phyloP scores from a whole-genome alignment of 2,888 invertebrate species.

The Conomelus anceps region DNA sequence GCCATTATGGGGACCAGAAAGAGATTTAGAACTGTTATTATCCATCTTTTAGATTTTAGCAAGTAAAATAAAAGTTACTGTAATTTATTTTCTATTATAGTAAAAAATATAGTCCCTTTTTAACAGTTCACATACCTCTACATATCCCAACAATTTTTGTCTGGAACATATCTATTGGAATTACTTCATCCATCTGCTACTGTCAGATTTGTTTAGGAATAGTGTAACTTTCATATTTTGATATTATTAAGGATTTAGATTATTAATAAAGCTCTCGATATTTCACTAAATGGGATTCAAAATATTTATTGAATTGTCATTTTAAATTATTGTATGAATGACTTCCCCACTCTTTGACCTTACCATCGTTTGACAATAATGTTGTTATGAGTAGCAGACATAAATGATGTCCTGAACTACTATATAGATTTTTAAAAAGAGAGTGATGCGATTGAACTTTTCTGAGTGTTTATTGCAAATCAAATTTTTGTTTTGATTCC shows the following conservation, averaged over 20 bases:
- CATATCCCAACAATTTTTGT: neutral
- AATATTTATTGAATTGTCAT: too few relatives aligned
- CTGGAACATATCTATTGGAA: neutral
- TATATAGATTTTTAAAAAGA: neutral
- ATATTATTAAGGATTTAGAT: neutral
- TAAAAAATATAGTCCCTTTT: neutral
- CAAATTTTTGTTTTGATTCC: neutral
- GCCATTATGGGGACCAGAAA: neutral
- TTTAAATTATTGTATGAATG: neutral
- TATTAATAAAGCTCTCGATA: neutral
- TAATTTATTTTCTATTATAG: neutral
- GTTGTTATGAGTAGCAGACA: neutral
- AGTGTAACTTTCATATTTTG: neutral
- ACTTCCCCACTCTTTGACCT: neutral
- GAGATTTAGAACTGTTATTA: neutral
- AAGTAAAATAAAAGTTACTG: too few relatives aligned
- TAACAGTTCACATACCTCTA: too few relatives aligned
- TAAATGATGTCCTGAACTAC: too few relatives aligned
- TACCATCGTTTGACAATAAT: neutral
- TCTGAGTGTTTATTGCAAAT: neutral
- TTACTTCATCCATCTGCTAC: neutral
- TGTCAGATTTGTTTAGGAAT: neutral
- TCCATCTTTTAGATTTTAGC: neutral
- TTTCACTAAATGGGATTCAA: neutral
- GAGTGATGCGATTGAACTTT: neutral